Percentiles rank a stretch among this genome's conserved stretches.
Evolutionary conservation across 1,140 invertebrate species (phyloP).

Genomic region (Heliothis subflexa): DNA sequence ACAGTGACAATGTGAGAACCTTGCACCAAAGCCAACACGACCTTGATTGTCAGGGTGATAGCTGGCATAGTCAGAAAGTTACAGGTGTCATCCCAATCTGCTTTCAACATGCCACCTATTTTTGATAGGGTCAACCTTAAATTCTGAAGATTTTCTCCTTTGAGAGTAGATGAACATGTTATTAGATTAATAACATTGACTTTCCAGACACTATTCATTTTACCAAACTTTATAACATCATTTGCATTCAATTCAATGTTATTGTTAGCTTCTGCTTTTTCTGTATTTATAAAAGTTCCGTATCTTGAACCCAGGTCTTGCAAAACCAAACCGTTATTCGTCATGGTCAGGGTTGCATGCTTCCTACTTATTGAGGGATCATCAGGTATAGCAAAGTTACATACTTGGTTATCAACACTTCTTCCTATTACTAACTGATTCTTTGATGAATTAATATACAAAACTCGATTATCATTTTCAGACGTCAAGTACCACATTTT

Average conservation of each 20-base stretch:
- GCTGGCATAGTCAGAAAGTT: conserved; percentile 89
- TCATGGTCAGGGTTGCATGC: conserved; percentile 79
- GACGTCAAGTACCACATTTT: conserved; percentile 79
- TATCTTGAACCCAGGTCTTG: conserved; percentile 86
- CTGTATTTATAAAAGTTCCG: conserved; percentile 85
- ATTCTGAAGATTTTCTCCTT: conserved; percentile 69
- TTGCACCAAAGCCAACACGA: conserved; percentile 89
- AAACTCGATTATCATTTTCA: conserved; percentile 66
- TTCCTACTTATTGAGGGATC: conserved; percentile 87
- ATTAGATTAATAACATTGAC: conserved; percentile 71
- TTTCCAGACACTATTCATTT: conserved; percentile 83
- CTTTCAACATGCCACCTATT: conserved; percentile 79
- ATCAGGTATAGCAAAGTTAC: conserved; percentile 80
- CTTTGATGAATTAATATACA: conserved; percentile 66
- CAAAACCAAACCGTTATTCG: conserved; percentile 67
- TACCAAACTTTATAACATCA: conserved; percentile 86
- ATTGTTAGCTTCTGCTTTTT: conserved; percentile 67
- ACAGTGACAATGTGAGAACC: conserved; percentile 88
- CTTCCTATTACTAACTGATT: conserved; percentile 69
- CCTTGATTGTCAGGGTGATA: conserved; percentile 90
- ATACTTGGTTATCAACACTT: conserved; percentile 67
- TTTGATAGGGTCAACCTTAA: conserved; percentile 72
- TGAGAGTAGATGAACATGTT: conserved; percentile 84
- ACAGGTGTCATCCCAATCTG: conserved; percentile 85
- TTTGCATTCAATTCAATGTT: conserved; percentile 73